Conservation (phyloP, 2,113 vertebrate species). For the Proteles cristata region DNA sequence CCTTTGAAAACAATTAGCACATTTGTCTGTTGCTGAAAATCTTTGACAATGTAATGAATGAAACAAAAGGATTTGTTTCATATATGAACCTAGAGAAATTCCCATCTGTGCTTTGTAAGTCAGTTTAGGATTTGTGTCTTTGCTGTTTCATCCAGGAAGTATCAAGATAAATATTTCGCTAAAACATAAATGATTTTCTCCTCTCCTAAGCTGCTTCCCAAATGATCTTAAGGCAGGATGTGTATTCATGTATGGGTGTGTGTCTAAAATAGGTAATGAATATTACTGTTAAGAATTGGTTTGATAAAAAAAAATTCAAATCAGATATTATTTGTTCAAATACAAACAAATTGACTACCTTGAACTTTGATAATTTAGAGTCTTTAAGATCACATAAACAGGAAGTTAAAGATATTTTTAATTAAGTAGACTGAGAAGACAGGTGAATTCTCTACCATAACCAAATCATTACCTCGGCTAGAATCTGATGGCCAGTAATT, state of each 20-base stretch:
- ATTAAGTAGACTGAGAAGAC: not conserved
- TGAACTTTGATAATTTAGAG: not conserved
- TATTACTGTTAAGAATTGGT: not conserved
- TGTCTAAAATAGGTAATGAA: not conserved
- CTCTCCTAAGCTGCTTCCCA: not conserved
- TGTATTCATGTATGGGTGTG: not conserved
- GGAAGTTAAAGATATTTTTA: not conserved
- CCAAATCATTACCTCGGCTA: not conserved
- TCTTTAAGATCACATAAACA: not conserved
- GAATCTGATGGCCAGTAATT: not conserved
- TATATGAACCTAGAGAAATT: not conserved
- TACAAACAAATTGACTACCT: not conserved
- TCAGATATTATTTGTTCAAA: not conserved
- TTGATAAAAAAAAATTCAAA: conserved; percentile 38
- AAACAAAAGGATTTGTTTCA: conserved; percentile 33
- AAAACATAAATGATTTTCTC: not conserved
- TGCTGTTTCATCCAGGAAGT: not conserved
- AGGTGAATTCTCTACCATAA: not conserved
- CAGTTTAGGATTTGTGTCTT: not conserved
- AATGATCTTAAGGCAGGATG: not conserved
- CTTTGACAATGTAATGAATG: not conserved
- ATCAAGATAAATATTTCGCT: not conserved
- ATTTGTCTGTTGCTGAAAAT: not conserved
- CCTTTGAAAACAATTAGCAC: not conserved
- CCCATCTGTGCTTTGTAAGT: not conserved